A percentile compares a stretch with the other conserved stretches of the same genome.
Evolutionary conservation across 2,888 invertebrate species (phyloP).

Genomic region (Anticlea derivata): DNA sequence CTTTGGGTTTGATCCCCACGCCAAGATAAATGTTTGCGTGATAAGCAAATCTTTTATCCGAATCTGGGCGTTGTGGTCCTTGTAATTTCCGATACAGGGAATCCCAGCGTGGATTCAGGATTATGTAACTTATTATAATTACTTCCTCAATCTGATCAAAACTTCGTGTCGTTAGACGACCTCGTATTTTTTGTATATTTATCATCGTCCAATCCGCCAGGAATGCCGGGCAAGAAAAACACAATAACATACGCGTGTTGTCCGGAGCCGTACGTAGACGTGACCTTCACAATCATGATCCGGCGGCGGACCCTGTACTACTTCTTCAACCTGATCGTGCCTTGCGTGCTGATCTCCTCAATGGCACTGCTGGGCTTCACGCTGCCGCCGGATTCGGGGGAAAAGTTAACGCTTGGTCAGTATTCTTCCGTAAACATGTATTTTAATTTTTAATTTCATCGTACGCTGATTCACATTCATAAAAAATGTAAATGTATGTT

Average conservation of each 20-base stretch:
- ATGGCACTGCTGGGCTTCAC: conserved; percentile 99
- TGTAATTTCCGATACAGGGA: too few relatives aligned
- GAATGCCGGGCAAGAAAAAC: conserved; percentile 96
- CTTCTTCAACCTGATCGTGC: conserved; percentile 99
- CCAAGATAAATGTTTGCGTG: too few relatives aligned
- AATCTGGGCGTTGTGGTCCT: too few relatives aligned
- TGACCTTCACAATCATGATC: conserved; percentile 98
- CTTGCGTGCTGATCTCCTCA: conserved; percentile 98
- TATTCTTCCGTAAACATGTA: conserved; percentile 36
- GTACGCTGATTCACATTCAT: too few relatives aligned
- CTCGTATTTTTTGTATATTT: background rate
- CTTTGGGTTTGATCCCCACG: too few relatives aligned
- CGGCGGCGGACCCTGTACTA: conserved; percentile 98
- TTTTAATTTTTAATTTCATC: too few relatives aligned
- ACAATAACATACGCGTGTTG: conserved; percentile 96
- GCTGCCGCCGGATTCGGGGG: conserved; percentile 98
- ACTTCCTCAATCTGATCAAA: too few relatives aligned
- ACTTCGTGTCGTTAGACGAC: too few relatives aligned
- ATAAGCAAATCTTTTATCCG: too few relatives aligned
- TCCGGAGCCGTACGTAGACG: conserved; percentile 96
- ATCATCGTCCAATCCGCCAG: conserved; percentile 65
- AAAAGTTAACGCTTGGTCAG: conserved; percentile 97
- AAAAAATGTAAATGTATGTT: too few relatives aligned
- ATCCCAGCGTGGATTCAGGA: too few relatives aligned
- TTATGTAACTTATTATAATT: too few relatives aligned